Evolutionary conservation across 2,888 invertebrate species (phyloP), one percentile per base, ranked within the genome.

Genomic region (Stenolophus ochropezus): DNA sequence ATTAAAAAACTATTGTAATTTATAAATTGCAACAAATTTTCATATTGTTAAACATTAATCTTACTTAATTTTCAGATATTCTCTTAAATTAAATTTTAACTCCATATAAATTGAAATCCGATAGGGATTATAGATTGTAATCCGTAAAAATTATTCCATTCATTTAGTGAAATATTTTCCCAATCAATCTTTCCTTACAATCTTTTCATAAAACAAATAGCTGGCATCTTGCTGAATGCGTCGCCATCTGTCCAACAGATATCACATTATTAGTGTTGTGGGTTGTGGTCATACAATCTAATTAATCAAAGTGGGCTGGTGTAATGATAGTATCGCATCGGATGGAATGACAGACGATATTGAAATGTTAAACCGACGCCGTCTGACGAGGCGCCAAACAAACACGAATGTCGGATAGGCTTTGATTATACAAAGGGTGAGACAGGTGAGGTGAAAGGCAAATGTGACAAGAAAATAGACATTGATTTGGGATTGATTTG

Each of bases 261-360:
- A 56, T 56, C 20, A 11, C 20, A 56, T 56, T 56, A 53, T 53
- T n/a, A n/a, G n/a, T n/a, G n/a, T n/a, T n/a, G n/a, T n/a, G n/a
- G n/a, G n/a, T n/a, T n/a, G n/a, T n/a, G n/a, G n/a, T n/a, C n/a
- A n/a, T n/a, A n/a, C n/a, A n/a, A n/a, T n/a, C n/a, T n/a, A n/a
- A n/a, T n/a, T n/a, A 42, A 42, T 42, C 33, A 42, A 42, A 42
- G 11, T 42, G 33, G 33, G 11, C 1, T 42, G 33, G 11, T 3
- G 1, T 42, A 42, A 42, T 42, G 4, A 42, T 42, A 11, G 0
- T 11, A 42, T 6, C 6, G 33, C 11, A 42, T 42, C 33, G 11
- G 2, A 42, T 42, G 33, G 11, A 42, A 11, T 42, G 33, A 42
- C 33, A 42, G 11, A 11, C 6, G 20, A 56, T 21, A 56, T 56